Evolutionary conservation across 2,113 vertebrate species (phyloP), one percentile per base, ranked within the genome.

Genomic region (Chiloscyllium plagiosum): DNA sequence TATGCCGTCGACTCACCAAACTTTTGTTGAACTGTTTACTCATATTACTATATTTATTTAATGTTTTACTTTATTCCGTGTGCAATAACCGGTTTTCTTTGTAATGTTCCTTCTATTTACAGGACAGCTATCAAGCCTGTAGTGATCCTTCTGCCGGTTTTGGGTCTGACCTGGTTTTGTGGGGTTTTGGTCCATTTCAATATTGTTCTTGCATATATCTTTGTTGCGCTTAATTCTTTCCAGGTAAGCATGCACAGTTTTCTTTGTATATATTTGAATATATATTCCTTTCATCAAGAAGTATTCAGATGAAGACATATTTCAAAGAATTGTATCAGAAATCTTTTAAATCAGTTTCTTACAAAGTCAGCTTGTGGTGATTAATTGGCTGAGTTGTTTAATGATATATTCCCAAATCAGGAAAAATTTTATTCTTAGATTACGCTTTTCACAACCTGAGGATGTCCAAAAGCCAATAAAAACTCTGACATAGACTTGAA

Each of bases 111-210:
- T 22, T n/a, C 56, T 17, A 52, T 94, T 61, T 96, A 4, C 96
- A 99, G 99, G 98, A 98, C 98, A 61, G 98, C 97, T 0, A 98
- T 98, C 29, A 99, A 99, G 17, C 99, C 98, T 0, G 85, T 99
- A 47, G 97, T 99, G 96, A 98, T 99, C 95, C 97, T 99, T 96
- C 97, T 99, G 96, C 98, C 99, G 0, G 97, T 99, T 52, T 97
- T 99, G 97, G 98, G 99, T 83, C 98, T 99, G 95, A 99, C 98
- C 26, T 99, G 99, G 99, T 96, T 98, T 3, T 99, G 98, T 13
- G 98, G 99, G 6, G 72, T 99, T 65, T 97, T 99, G 22, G 99
- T 98, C 1, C 98, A 99, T 96, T 97, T 99, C 95, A 98, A 98
- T 96, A 97, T 98, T 0, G 66, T 97, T 0, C 97, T 99, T 96